Conservation (phyloP, 2,113 vertebrate species). For the Eolophus roseicapilla region DNA sequence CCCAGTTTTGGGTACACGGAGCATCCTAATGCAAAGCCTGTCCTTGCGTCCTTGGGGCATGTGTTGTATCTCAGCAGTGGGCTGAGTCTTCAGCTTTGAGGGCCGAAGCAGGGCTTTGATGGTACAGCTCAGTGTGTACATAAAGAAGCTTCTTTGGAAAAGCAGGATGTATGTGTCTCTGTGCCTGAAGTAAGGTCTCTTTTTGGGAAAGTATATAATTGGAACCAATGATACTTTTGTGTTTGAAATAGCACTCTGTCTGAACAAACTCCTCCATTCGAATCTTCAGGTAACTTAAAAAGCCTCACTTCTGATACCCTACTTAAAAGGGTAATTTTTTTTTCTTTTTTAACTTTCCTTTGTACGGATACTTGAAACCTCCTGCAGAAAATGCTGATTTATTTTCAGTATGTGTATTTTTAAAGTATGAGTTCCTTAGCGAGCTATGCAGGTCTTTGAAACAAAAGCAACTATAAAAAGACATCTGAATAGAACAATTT, state of each 20-base stretch:
- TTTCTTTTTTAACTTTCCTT: conserved; percentile 5
- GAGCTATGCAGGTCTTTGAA: conserved; percentile 27
- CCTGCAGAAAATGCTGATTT: conserved; percentile 33
- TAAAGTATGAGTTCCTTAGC: neutral
- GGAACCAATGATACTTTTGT: neutral
- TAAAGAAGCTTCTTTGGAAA: neutral
- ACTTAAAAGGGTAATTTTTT: conserved; percentile 33
- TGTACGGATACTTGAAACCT: conserved; percentile 20
- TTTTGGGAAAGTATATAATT: neutral
- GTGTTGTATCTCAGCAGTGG: fast-evolving
- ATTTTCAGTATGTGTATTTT: neutral
- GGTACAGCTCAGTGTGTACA: neutral
- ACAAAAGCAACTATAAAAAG: conserved; percentile 41
- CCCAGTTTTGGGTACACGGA: too few relatives aligned
- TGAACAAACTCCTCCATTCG: conserved; percentile 10
- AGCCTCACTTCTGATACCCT: neutral
- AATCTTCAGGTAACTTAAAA: neutral
- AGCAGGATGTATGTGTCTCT: neutral
- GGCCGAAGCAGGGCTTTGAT: neutral
- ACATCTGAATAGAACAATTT: conserved; percentile 12
- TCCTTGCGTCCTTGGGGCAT: fast-evolving
- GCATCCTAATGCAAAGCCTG: neutral
- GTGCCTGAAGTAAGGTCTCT: neutral
- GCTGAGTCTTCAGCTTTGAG: neutral
- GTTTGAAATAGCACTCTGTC: conserved; percentile 3